These are phyloP conservation scores for Athalia rosae DNA, from an alignment of 2,888 invertebrate species.

Conservation along the genomic window DNA sequence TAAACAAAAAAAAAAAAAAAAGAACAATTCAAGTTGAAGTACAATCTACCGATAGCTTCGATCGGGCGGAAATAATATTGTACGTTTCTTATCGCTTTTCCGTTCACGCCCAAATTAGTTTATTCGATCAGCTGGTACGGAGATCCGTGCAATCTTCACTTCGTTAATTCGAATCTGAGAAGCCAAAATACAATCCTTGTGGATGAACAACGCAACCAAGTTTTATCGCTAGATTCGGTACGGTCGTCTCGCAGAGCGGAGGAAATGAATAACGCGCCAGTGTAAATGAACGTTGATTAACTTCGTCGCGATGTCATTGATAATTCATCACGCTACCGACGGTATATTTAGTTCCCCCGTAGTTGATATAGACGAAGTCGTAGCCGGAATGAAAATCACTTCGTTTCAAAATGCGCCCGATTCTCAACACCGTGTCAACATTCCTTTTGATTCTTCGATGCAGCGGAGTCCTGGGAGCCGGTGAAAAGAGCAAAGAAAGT, in stretches of 20 bases:
- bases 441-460: background rate
- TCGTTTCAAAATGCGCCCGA: conserved; percentile 18
- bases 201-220: no score
- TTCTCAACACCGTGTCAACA: background rate
- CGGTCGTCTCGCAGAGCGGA: background rate
- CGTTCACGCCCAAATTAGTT: no score
- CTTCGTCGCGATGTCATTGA: conserved; percentile 10
- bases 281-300: background rate
- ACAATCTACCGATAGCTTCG: no score
- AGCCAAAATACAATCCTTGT: no score
- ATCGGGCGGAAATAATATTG: no score
- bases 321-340: conserved; percentile 6
- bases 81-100: no score
- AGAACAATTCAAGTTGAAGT: no score
- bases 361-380: conserved; percentile 13
- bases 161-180: no score
- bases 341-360: background rate
- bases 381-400: background rate
- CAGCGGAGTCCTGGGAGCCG: conserved; percentile 1
- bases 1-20: no score
- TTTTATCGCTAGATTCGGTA: background rate
- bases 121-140: no score
- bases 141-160: no score
- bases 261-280: background rate
- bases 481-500: conserved; percentile 28